phyloP scores from a whole-genome alignment of 2,797 vertebrate genomes.

The Phoeniculus purpureus region DNA sequence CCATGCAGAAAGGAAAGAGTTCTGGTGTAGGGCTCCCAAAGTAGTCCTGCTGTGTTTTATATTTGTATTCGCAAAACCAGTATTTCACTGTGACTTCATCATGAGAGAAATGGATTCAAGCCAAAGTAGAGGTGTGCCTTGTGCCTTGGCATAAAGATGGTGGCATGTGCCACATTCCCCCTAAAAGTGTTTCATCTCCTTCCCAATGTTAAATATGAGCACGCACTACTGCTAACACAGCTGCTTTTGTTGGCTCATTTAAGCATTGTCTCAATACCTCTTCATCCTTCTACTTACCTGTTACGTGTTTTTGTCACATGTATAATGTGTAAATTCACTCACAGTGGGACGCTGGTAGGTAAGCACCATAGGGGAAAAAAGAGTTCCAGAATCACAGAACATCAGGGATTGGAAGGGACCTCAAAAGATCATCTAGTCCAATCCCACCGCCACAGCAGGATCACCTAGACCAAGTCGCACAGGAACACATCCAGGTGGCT shows the following conservation, averaged over 20 bases:
- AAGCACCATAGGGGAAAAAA: background rate
- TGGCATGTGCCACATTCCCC: background rate
- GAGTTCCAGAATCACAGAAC: background rate
- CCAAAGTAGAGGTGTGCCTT: background rate
- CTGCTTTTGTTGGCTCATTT: background rate
- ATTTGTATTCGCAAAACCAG: slow-evolving; percentile 12
- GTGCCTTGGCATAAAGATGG: background rate
- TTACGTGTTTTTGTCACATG: background rate
- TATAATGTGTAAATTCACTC: background rate
- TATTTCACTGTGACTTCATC: background rate
- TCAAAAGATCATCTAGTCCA: too few species aligned
- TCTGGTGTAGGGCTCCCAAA: background rate
- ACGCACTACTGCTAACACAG: background rate
- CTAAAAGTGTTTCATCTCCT: background rate
- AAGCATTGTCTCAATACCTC: background rate
- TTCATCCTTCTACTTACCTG: background rate
- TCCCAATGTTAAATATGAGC: background rate
- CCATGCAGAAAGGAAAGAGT: slow-evolving; percentile 17
- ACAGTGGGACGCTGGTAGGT: background rate
- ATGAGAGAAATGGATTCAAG: background rate
- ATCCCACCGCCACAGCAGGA: too few species aligned
- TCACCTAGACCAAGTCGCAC: too few species aligned
- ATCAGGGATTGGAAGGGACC: too few species aligned
- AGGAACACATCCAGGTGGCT: too few species aligned
- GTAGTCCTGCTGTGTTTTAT: background rate